Evolutionary conservation across 2,797 vertebrate genomes (phyloP).

Genomic region (Sebastes taczanowskii): DNA sequence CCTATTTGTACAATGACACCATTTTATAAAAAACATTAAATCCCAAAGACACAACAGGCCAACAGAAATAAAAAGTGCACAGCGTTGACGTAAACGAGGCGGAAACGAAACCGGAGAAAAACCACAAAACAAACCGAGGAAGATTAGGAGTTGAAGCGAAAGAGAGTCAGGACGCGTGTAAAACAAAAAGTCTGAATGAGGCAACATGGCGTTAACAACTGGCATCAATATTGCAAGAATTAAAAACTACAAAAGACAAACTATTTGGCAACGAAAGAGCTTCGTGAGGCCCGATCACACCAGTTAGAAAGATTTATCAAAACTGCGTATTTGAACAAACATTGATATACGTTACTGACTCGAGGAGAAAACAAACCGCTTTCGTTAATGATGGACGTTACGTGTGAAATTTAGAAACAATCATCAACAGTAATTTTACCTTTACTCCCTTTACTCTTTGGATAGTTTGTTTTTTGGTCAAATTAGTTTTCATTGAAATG

Average conservation of each 20-base stretch:
- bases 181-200: constrained; percentile 10
- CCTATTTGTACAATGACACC: constrained; percentile 71
- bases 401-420: background rate
- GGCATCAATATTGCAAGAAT: background rate
- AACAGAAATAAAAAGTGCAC: background rate
- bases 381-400: background rate
- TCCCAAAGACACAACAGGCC: constrained; percentile 19
- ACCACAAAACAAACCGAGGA: background rate
- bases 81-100: background rate
- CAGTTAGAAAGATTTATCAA: background rate
- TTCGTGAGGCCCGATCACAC: background rate
- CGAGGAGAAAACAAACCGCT: background rate
- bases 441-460: background rate
- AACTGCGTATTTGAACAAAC: background rate
- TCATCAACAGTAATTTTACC: background rate
- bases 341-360: background rate
- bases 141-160: background rate
- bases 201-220: constrained; percentile 28
- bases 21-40: constrained; percentile 70
- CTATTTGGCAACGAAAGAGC: constrained; percentile 59
- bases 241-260: constrained; percentile 31
- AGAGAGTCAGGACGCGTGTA: background rate
- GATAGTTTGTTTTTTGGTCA: background rate
- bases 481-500: background rate
- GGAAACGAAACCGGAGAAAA: constrained; percentile 5